Evolutionary conservation across 2,888 invertebrate genomes (phyloP).

Genomic region (Ischnura elegans): DNA sequence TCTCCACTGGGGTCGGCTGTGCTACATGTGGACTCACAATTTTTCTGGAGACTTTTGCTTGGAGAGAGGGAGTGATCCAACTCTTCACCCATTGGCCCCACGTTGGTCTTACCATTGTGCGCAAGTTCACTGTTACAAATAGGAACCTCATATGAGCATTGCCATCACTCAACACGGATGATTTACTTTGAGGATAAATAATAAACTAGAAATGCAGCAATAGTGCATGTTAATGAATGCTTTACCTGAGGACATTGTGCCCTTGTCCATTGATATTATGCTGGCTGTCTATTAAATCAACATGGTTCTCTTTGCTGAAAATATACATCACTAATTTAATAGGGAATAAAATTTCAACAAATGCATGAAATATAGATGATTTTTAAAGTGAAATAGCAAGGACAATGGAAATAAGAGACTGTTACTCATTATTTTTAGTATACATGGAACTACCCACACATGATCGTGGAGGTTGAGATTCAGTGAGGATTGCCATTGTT

Average conservation of each 20-base stretch:
- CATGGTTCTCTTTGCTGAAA: constrained; percentile 30
- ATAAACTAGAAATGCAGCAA: too few species aligned
- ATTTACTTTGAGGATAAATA: neutral
- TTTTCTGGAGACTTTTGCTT: neutral
- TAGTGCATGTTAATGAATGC: neutral
- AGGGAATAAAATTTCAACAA: neutral
- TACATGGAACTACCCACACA: too few species aligned
- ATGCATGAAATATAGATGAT: too few species aligned
- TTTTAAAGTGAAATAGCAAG: too few species aligned
- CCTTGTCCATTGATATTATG: neutral
- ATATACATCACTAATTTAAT: neutral
- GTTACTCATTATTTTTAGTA: too few species aligned
- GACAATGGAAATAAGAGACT: too few species aligned
- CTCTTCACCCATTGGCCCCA: neutral
- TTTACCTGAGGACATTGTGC: constrained; percentile 11
- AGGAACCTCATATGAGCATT: neutral
- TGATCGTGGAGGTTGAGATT: too few species aligned
- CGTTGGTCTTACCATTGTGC: constrained; percentile 17
- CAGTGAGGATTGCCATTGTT: too few species aligned
- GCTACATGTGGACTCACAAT: neutral
- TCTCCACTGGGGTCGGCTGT: neutral
- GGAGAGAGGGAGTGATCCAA: neutral
- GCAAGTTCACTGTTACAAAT: constrained; percentile 11
- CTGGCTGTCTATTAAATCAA: constrained; percentile 43
- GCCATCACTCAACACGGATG: neutral